Conservation (phyloP, 2,113 vertebrate genomes). For the Hypocryptadius cinnamomeus region DNA sequence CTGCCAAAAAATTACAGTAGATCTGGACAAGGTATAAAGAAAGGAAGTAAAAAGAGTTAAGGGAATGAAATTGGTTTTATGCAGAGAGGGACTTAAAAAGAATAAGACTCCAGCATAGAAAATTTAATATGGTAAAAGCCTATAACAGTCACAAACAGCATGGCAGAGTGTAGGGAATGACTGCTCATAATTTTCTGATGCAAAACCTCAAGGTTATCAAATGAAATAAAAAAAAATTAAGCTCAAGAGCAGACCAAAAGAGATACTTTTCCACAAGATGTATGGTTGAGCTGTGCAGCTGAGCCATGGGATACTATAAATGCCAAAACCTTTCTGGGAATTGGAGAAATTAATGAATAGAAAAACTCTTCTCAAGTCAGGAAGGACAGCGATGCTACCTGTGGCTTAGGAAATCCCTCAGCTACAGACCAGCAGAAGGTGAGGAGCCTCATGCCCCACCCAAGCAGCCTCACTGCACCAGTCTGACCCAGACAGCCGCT, state of each 20-base stretch:
- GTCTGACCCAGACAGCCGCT: not conserved
- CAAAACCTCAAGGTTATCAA: not conserved
- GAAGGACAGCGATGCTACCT: not conserved
- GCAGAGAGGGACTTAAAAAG: not conserved
- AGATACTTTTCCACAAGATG: not conserved
- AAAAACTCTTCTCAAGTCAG: not conserved
- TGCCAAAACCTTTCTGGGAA: not conserved
- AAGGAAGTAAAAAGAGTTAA: not conserved
- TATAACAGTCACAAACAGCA: not conserved
- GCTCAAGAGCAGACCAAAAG: not conserved
- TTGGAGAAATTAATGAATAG: not conserved
- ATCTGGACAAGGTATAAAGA: not conserved
- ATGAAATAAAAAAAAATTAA: not conserved
- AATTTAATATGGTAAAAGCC: not conserved
- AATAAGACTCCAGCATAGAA: not conserved
- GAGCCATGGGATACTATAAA: not conserved
- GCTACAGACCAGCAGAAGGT: not conserved
- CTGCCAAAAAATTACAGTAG: not conserved
- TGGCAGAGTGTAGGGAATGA: not conserved
- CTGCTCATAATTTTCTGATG: not conserved
- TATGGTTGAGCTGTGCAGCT: not conserved
- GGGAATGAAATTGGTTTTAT: not conserved
- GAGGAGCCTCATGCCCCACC: not conserved
- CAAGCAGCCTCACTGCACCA: not conserved
- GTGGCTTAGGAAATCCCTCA: not conserved